phyloP scores from a whole-genome alignment of 2,113 vertebrate genomes.

The Nerophis ophidion region DNA sequence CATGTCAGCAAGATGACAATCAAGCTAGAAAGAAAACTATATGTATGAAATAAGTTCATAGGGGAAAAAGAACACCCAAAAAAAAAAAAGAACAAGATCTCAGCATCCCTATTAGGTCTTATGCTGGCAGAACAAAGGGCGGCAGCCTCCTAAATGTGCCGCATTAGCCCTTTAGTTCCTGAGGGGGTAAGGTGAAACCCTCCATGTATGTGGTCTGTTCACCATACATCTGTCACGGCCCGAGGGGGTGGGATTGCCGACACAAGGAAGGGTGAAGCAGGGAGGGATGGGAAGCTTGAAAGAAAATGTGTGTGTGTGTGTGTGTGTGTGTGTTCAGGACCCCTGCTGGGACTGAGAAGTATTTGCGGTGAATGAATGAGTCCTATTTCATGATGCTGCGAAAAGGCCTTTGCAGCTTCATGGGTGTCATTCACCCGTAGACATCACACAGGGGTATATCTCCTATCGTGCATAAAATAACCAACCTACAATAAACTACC shows the following conservation, averaged over 20 bases:
- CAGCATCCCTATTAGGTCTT: conserved; percentile 46
- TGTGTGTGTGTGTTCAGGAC: conserved; percentile 28
- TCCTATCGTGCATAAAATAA: too few species aligned
- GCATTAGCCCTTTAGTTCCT: conserved; percentile 69
- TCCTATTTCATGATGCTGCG: conserved; percentile 33
- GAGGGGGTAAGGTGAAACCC: conserved; percentile 69
- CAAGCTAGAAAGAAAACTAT: not conserved
- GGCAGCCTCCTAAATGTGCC: conserved; percentile 65
- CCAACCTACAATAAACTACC: too few species aligned
- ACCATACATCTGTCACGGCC: conserved; percentile 68
- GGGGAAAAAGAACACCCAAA: not conserved
- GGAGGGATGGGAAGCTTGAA: conserved; percentile 18
- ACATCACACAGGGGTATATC: not conserved
- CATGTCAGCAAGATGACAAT: conserved; percentile 1
- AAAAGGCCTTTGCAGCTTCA: conserved; percentile 29
- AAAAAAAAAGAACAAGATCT: conserved; percentile 16
- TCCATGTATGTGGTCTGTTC: conserved; percentile 72
- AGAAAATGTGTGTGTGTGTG: conserved; percentile 26
- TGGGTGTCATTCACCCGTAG: conserved; percentile 27
- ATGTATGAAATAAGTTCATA: not conserved
- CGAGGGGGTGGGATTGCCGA: conserved; percentile 46
- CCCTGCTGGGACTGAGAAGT: conserved; percentile 44
- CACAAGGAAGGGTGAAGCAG: conserved; percentile 38
- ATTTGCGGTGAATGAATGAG: conserved; percentile 60
- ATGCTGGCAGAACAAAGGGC: conserved; percentile 59